Base-by-base conservation (phyloP, 2,113 vertebrate species). In the Mixornis gularis region DNA sequence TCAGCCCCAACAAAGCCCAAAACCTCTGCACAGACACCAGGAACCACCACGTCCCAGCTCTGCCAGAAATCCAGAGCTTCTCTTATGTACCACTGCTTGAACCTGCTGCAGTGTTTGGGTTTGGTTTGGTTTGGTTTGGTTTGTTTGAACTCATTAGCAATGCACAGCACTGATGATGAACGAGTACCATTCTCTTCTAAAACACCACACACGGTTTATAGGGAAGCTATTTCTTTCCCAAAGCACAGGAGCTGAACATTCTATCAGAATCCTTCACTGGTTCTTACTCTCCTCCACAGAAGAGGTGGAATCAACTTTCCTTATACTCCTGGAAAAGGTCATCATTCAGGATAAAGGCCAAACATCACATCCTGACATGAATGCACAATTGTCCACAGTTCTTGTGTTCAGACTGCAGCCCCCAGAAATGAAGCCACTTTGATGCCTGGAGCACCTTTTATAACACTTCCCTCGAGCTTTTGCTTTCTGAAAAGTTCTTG, bases 41-140 rank as follows among this genome's bases (percentile, higher is more conserved):
- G 19, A 56, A 12, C 7, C 6, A 6, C 24, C 29, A 22, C 3
- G 14, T 11, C 72, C 29, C 56, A 52, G 56, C 58, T 55, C 2
- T 6, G n/a, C 24, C 51, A 68, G 24, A 25, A 56, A 63, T 8
- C 12, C 73, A 22, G 3, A 17, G 46, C 19, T 22, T 2, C 36
- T 44, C 3, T 7, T 5, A 2, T 0, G 2, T 4, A 41, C 4
- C 40, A 4, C 49, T 52, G 11, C 9, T 26, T 7, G 43, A 63
- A 36, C 10, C 36, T 13, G 7, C 12, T 32, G 24, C 32, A 56
- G 34, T 9, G 43, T 9, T 56, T 34, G 10, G 38, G 38, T 38
- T 38, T 38, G 38, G 38, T 38, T 38, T 38, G 38, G 43, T 9
- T 56, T 34, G 38, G 38, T 38, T 38, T 38, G 38, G 38, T 38